Percentiles rank a stretch among this genome's conserved stretches.
phyloP scores from a whole-genome alignment of 2,888 invertebrate genomes.

The Biston betularia region DNA sequence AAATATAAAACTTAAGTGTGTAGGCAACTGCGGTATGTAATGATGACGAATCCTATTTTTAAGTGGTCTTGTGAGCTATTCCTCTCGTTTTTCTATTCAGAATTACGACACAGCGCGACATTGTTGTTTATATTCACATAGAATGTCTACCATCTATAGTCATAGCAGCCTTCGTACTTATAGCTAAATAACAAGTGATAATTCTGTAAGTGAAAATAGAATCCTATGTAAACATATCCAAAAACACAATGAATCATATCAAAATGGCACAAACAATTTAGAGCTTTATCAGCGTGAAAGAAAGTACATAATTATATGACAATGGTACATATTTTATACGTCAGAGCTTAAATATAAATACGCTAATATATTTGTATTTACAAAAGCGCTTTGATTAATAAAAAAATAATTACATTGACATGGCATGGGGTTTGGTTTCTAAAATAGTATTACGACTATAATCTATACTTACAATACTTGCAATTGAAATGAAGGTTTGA shows the following conservation, averaged over 20 bases:
- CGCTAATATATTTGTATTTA: constrained; percentile 38
- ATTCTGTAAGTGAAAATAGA: constrained; percentile 14
- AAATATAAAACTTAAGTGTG: too few species aligned
- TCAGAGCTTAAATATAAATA: constrained; percentile 18
- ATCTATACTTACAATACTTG: constrained; percentile 37
- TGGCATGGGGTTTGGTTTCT: constrained; percentile 32
- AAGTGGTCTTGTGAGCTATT: neutral
- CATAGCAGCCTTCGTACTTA: constrained; percentile 28
- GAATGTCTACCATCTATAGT: constrained; percentile 16
- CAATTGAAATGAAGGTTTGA: constrained; percentile 43
- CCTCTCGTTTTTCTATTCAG: neutral
- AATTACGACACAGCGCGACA: neutral
- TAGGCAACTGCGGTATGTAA: too few species aligned
- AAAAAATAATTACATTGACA: constrained; percentile 22
- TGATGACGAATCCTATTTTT: neutral
- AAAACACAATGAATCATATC: constrained; percentile 36
- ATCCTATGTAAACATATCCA: constrained; percentile 34
- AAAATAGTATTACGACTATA: constrained; percentile 35
- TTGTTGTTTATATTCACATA: constrained; percentile 38
- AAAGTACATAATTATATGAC: constrained; percentile 46
- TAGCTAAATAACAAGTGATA: constrained; percentile 21
- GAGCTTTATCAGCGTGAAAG: constrained; percentile 53
- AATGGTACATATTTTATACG: constrained; percentile 43
- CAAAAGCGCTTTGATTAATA: constrained; percentile 45
- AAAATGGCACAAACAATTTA: constrained; percentile 73